These are phyloP conservation scores for Anolis sagrei DNA, from an alignment of 2,113 vertebrate species.

Conservation along the genomic window DNA sequence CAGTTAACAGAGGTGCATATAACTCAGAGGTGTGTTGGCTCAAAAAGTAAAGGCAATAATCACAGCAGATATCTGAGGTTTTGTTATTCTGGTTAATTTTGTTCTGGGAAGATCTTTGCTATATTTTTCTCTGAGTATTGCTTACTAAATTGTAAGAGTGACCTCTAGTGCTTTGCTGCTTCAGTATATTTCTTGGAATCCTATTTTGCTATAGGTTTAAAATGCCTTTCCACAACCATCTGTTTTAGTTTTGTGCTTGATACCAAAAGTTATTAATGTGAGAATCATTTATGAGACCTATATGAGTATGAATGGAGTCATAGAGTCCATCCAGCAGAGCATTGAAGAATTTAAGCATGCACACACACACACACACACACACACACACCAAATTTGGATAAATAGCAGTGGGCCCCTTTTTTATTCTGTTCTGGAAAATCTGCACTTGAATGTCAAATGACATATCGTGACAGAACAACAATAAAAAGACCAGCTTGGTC, in stretches of 20 bases:
- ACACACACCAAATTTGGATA: conserved; percentile 23
- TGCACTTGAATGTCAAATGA: conserved; percentile 61
- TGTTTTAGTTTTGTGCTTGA: conserved; percentile 55
- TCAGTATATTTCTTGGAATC: conserved; percentile 49
- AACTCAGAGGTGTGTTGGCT: not conserved
- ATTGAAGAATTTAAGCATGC: conserved; percentile 1
- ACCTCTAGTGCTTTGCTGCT: conserved; percentile 81
- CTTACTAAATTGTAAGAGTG: conserved; percentile 77
- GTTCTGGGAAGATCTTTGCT: not conserved
- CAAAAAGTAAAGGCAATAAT: conserved; percentile 12
- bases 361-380: no score
- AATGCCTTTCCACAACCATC: conserved; percentile 51
- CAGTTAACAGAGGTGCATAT: not conserved
- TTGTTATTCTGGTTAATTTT: conserved; percentile 47
- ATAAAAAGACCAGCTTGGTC: conserved; percentile 48
- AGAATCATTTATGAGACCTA: conserved; percentile 41
- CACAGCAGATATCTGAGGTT: conserved; percentile 24
- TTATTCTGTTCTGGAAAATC: conserved; percentile 57
- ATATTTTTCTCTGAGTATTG: conserved; percentile 15
- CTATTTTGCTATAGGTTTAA: conserved; percentile 51
- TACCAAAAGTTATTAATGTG: conserved; percentile 66
- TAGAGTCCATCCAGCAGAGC: conserved; percentile 20
- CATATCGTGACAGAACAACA: conserved; percentile 64
- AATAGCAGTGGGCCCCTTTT: conserved; percentile 42
- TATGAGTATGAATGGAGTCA: no score